These are phyloP conservation scores for Catocala sponsa DNA, from an alignment of 2,888 invertebrate genomes.

Conservation along the genomic window DNA sequence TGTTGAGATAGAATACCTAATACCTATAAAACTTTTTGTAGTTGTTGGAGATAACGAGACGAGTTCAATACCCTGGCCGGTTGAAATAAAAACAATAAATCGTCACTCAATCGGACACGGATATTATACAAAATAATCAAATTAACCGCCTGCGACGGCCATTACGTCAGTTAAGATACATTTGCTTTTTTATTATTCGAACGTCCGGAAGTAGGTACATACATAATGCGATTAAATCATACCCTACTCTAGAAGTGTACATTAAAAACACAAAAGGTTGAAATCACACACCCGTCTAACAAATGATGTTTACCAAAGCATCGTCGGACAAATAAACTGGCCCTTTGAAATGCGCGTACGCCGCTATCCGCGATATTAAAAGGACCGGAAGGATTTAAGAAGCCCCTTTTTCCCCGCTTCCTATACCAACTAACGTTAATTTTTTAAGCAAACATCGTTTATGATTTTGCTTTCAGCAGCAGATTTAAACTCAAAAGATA, in stretches of 20 bases:
- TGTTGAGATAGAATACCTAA: too few species aligned
- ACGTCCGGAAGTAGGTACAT: conserved; percentile 67
- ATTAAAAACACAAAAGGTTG: conserved; percentile 69
- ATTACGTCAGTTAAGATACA: conserved; percentile 12
- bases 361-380: conserved; percentile 73
- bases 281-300: conserved; percentile 72
- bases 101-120: conserved; percentile 21
- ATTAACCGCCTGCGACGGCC: conserved; percentile 33
- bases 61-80: conserved; percentile 12
- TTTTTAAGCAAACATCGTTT: conserved; percentile 64
- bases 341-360: conserved; percentile 73
- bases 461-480: conserved; percentile 39
- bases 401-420: conserved; percentile 53
- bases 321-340: conserved; percentile 69
- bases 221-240: conserved; percentile 70
- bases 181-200: conserved; percentile 32
- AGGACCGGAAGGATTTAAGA: conserved; percentile 80
- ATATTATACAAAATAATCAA: conserved; percentile 33
- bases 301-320: conserved; percentile 77
- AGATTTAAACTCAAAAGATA: conserved; percentile 43
- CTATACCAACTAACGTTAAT: conserved; percentile 58
- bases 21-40: too few species aligned
- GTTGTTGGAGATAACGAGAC: neutral
- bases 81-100: conserved; percentile 18
- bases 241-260: conserved; percentile 53